Percentiles rank a stretch among this genome's conserved stretches.
phyloP scores from a whole-genome alignment of 2,888 invertebrate genomes.

The Cyclophora albipunctata region DNA sequence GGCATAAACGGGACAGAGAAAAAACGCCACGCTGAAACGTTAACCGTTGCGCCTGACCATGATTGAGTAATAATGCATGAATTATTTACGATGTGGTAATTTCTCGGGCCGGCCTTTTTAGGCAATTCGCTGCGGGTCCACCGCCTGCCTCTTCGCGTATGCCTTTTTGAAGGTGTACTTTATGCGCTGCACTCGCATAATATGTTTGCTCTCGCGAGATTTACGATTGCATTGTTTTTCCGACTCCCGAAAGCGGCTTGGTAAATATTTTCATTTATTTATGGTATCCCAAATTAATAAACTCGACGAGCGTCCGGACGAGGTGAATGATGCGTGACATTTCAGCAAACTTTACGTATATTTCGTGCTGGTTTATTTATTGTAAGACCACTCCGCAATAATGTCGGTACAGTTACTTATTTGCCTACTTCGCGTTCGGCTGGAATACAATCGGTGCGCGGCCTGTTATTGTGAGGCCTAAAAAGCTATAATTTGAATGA shows the following conservation, averaged over 20 bases:
- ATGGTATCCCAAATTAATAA: neutral
- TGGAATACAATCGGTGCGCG: neutral
- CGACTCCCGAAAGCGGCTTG: conserved; percentile 7
- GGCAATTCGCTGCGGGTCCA: conserved; percentile 34
- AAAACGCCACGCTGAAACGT: conserved; percentile 47
- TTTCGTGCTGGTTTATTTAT: no score
- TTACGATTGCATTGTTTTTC: conserved; percentile 25
- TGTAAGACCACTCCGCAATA: no score
- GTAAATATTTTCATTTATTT: conserved; percentile 11
- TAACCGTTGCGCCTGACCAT: conserved; percentile 49
- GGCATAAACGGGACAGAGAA: conserved; percentile 36
- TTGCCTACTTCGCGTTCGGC: no score
- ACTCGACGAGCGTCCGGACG: no score
- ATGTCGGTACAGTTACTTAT: no score
- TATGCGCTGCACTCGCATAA: conserved; percentile 27
- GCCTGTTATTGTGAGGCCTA: neutral
- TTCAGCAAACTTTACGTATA: no score
- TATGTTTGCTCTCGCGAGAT: conserved; percentile 32
- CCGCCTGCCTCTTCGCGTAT: conserved; percentile 22
- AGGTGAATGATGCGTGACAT: neutral
- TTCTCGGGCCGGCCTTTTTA: conserved; percentile 50
- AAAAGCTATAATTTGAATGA: no score
- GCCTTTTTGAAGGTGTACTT: conserved; percentile 31
- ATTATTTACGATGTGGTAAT: conserved; percentile 71
- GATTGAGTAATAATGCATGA: conserved; percentile 71